Percentiles rank a stretch among this genome's conserved stretches.
Evolutionary conservation across 2,797 vertebrate genomes (phyloP).

Genomic region (Lindbergichthys nudifrons): DNA sequence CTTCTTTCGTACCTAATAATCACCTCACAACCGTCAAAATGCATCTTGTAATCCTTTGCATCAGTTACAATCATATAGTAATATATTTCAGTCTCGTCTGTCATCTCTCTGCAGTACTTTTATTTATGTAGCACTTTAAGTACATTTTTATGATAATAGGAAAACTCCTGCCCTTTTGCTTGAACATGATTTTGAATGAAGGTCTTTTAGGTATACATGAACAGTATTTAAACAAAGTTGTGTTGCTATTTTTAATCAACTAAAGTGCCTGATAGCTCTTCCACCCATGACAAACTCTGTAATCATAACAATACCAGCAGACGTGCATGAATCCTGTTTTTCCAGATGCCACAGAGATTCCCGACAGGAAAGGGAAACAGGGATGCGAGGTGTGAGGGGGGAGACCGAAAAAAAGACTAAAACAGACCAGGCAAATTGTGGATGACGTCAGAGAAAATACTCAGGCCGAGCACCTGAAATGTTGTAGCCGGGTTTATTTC

Average conservation of each 20-base stretch:
- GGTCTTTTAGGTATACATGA: not conserved
- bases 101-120: not conserved
- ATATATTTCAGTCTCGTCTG: not conserved
- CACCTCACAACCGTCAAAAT: not conserved
- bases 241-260: conserved; percentile 26
- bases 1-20: not conserved
- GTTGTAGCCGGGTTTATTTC: conserved; percentile 61
- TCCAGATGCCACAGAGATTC: conserved; percentile 75
- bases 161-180: not conserved
- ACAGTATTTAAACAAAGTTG: not conserved
- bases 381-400: conserved; percentile 57
- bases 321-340: conserved; percentile 74
- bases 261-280: conserved; percentile 7
- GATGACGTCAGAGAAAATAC: conserved; percentile 57
- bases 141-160: not conserved
- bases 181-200: not conserved
- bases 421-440: conserved; percentile 38
- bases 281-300: conserved; percentile 10
- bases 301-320: conserved; percentile 49
- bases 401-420: conserved; percentile 22
- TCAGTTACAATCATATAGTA: not conserved
- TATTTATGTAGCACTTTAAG: not conserved
- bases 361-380: conserved; percentile 82
- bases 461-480: conserved; percentile 67
- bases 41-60: not conserved